Evolutionary conservation across 2,113 vertebrate species (phyloP), one percentile per base, ranked within the genome.

Genomic region (Propithecus coquereli): DNA sequence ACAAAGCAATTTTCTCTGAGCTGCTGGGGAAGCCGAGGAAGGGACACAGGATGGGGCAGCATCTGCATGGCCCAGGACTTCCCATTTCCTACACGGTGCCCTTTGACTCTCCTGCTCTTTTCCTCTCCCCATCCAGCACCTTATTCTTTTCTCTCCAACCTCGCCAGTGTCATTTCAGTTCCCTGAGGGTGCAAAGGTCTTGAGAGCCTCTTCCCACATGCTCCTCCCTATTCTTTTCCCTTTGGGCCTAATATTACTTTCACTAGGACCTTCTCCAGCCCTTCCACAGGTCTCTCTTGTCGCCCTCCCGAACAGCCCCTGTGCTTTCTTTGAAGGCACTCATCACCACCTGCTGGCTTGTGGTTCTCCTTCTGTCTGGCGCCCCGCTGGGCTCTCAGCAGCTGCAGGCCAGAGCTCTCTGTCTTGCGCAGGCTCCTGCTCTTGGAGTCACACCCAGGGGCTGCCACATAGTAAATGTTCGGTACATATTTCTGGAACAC

Each of bases 391-490:
- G 11, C 5, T 5, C 47, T n/a, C 52, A 27, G 79, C 1, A 1
- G 32, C 54, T 0, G 0, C 0, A 8, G 0, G 1, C 11, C 50
- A 30, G 25, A 18, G 3, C 61, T 82, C 20, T 0, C 8, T 63
- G 61, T 30, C 61, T 63, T 13, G 61, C 22, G 9, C 0, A 8
- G 57, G 20, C 61, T 63, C 61, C 27, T 63, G 0, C 9, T 30
- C 74, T n/a, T 71, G 54, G 66, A 34, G 30, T 30, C 3, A 2
- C 5, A 20, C 27, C 43, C 83, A 34, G 22, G 20, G 59, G 4
- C 47, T 34, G 37, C 79, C 83, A 81, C 30, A 52, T 10, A 2
- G 54, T 3, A 79, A 2, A 22, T 5, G 22, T 32, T 40, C 43
- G 6, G 13, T 52, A 50, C 52, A 9, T 37, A 25, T 4, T 59